These are phyloP conservation scores for Apostichopus leukothele DNA, from an alignment of 53 echinoderm and acorn worm species.

Conservation along the genomic window DNA sequence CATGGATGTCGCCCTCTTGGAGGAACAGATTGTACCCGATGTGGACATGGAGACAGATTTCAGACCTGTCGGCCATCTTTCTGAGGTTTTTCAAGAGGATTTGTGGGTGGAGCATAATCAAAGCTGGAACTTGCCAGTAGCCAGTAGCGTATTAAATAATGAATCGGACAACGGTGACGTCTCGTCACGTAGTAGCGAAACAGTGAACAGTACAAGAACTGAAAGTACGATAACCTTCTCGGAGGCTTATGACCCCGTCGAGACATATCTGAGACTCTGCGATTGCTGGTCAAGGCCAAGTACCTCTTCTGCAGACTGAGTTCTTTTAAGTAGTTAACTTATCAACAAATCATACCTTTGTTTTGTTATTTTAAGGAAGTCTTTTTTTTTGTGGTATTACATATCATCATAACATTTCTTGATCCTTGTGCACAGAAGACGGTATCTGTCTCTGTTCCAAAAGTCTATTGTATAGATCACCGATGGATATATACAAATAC, in stretches of 20 bases:
- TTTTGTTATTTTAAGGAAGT: no score
- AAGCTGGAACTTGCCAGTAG: conserved; percentile 38
- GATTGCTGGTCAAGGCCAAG: conserved; percentile 74
- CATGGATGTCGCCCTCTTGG: conserved; percentile 33
- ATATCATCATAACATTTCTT: no score
- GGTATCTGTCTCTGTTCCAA: no score
- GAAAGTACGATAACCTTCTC: background rate
- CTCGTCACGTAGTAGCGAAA: background rate
- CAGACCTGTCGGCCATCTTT: background rate
- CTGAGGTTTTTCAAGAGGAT: conserved; percentile 35
- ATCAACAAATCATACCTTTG: no score
- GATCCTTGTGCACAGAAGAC: no score
- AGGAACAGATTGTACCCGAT: conserved; percentile 44
- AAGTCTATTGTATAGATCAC: no score
- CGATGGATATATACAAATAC: no score
- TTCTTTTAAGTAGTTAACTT: background rate
- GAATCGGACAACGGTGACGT: background rate
- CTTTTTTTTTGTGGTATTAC: no score
- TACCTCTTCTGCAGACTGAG: background rate
- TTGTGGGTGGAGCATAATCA: conserved; percentile 35
- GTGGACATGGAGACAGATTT: conserved; percentile 29
- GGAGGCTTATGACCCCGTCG: conserved; percentile 76
- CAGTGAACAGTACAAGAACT: background rate
- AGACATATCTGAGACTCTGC: conserved; percentile 80
- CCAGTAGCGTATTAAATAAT: background rate